Evolutionary conservation across 2,797 vertebrate species (phyloP), one percentile per base, ranked within the genome.

Genomic region (Pyrrhura leucotis): DNA sequence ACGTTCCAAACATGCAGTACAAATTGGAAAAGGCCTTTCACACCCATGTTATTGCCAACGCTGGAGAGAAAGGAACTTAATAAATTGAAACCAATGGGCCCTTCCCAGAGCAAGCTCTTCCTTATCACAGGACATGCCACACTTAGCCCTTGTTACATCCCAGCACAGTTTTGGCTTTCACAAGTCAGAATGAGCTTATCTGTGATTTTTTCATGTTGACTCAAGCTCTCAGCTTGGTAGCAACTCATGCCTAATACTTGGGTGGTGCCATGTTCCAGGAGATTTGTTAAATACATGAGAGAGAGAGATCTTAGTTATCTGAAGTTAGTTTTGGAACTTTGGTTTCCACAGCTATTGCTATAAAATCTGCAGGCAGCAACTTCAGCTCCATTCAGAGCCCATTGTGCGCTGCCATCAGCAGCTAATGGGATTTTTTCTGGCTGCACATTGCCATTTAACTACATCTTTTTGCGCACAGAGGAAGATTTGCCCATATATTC

Each of bases 191-290:
- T 45, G 56, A 81, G 37, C 25, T 96, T 92, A 88, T 93, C 87
- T 88, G 47, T 45, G 79, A 26, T 42, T 92, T 89, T 93, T 87
- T 89, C 50, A 19, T 92, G 73, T 94, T 95, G 95, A 84, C 47
- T 85, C 71, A 86, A 94, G 29, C 88, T 92, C 81, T 90, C 45
- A 74, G 53, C 54, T 74, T 92, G 84, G 93, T 87, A 92, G 44
- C 53, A 68, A 88, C 44, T 7, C n/a, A 90, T 2, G 0, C 59
- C 58, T 81, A 75, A 51, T 59, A 54, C 37, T 79, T 71, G 82
- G 66, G 86, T 61, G 66, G 54, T 86, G 58, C 44, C 33, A 25
- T 5, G 0, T 86, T 94, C 59, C 79, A 75, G 53, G 58, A 85
- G 14, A 63, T 83, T 78, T 84, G 47, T 88, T 63, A 89, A 93